These are phyloP conservation scores for Drosophila picticornis DNA, from an alignment of 2,888 invertebrate species.

Conservation along the genomic window DNA sequence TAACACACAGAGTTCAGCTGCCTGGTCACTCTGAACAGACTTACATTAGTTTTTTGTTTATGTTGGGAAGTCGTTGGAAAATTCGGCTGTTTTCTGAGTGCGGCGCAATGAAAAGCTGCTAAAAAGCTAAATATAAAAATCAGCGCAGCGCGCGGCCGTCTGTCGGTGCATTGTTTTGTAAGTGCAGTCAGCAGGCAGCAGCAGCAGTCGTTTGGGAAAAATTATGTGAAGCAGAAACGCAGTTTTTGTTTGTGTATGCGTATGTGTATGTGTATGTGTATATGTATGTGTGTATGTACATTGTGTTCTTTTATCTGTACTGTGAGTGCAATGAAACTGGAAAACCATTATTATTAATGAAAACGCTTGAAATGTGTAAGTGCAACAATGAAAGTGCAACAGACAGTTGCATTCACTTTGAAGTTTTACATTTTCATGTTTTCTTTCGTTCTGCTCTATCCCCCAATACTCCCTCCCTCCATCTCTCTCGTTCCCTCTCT, in stretches of 20 bases:
- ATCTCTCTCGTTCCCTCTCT: background rate
- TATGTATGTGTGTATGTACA: conserved; percentile 50
- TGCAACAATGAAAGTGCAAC: conserved; percentile 42
- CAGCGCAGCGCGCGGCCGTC: conserved; percentile 67
- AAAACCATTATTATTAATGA: conserved; percentile 68
- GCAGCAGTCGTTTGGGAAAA: conserved; percentile 50
- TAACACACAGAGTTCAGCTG: conserved; percentile 11
- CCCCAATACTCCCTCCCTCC: conserved; percentile 11
- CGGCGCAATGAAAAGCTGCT: conserved; percentile 72
- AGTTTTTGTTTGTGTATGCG: conserved; percentile 55
- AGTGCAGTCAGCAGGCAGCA: conserved; percentile 54
- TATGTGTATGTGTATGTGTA: conserved; percentile 23
- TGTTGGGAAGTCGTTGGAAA: conserved; percentile 73
- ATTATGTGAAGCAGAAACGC: conserved; percentile 72
- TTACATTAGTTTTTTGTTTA: conserved; percentile 74
- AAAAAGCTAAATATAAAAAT: conserved; percentile 79
- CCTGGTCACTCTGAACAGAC: conserved; percentile 46
- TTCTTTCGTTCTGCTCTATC: conserved; percentile 43
- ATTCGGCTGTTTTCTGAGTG: conserved; percentile 64
- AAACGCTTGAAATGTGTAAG: conserved; percentile 70
- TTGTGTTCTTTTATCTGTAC: conserved; percentile 66
- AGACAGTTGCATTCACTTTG: conserved; percentile 37
- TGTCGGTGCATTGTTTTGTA: conserved; percentile 62
- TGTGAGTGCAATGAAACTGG: conserved; percentile 68
- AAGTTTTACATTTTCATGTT: conserved; percentile 62